Evolutionary conservation across 2,888 invertebrate species (phyloP).

Genomic region (Ischnura elegans): DNA sequence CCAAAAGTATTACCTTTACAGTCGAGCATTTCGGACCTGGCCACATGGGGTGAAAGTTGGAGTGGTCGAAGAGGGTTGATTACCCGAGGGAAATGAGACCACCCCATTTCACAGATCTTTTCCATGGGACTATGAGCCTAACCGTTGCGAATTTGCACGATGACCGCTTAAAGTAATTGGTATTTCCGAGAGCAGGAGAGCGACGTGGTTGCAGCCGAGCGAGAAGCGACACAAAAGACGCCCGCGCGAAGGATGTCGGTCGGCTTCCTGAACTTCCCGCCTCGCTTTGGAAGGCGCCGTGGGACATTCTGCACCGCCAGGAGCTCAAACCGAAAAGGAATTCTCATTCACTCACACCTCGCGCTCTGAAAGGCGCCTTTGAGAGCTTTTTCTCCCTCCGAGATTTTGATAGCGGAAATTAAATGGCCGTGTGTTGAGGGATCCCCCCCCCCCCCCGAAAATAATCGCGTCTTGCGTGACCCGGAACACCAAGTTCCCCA

Average conservation of each 20-base stretch:
- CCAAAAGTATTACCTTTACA: too few relatives aligned
- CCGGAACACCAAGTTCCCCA: neutral
- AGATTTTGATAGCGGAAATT: neutral
- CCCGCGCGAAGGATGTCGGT: neutral
- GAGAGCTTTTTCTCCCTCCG: neutral
- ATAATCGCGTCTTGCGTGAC: neutral
- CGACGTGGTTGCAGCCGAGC: neutral
- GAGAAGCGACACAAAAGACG: constrained; percentile 16
- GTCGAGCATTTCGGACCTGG: neutral
- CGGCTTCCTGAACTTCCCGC: neutral
- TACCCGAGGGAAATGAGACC: neutral
- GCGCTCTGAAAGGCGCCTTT: neutral
- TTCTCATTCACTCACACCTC: neutral
- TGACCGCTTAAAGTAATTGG: constrained; percentile 17
- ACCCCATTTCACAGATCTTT: neutral
- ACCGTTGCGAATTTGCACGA: neutral
- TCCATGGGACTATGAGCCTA: constrained; percentile 3
- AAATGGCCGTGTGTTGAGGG: neutral
- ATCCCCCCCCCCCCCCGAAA: neutral
- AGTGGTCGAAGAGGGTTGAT: neutral
- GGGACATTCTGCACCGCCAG: neutral
- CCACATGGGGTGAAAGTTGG: neutral
- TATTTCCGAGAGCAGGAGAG: neutral
- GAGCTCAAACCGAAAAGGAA: neutral
- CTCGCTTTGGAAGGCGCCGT: neutral